A percentile compares a stretch with the other conserved stretches of the same genome.
Conservation (phyloP, 2,888 invertebrate species). For the Agrypnus murinus region DNA sequence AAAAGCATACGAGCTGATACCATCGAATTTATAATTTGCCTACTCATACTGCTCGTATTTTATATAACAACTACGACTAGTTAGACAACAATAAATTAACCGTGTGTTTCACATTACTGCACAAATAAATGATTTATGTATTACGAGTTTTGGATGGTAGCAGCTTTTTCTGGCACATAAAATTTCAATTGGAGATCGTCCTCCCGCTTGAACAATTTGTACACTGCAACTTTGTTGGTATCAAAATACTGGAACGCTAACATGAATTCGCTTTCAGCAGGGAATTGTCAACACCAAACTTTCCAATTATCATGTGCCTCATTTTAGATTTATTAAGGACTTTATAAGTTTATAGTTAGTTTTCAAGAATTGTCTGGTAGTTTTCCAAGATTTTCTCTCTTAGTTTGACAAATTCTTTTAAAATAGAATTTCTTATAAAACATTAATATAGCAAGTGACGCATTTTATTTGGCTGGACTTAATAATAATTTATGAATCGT, state of each 20-base stretch:
- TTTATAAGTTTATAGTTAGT: too few species aligned
- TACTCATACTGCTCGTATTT: constrained; percentile 23
- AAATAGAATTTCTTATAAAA: too few species aligned
- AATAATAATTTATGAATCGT: too few species aligned
- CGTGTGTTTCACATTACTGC: constrained; percentile 7
- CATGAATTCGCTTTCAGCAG: constrained; percentile 26
- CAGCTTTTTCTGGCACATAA: constrained; percentile 38
- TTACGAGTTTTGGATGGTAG: constrained; percentile 21
- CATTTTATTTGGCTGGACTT: too few species aligned
- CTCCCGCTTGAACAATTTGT: constrained; percentile 27
- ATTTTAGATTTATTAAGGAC: too few species aligned
- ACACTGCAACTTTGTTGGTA: constrained; percentile 5
- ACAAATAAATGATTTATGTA: constrained; percentile 40
- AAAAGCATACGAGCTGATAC: constrained; percentile 30
- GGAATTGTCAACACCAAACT: too few species aligned
- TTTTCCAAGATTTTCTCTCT: too few species aligned
- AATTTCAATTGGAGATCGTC: constrained; percentile 12
- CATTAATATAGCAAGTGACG: too few species aligned
- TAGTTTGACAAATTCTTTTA: too few species aligned
- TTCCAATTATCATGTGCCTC: too few species aligned
- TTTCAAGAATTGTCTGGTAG: too few species aligned
- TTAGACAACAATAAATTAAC: constrained; percentile 38
- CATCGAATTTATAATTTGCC: constrained; percentile 35
- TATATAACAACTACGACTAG: constrained; percentile 29
- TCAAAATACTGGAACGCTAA: constrained; percentile 22